Evolutionary conservation across 30 jellyfish, hydroid and myxozoan species (phyloP).

Genomic region (Phacellophora camtschatica): DNA sequence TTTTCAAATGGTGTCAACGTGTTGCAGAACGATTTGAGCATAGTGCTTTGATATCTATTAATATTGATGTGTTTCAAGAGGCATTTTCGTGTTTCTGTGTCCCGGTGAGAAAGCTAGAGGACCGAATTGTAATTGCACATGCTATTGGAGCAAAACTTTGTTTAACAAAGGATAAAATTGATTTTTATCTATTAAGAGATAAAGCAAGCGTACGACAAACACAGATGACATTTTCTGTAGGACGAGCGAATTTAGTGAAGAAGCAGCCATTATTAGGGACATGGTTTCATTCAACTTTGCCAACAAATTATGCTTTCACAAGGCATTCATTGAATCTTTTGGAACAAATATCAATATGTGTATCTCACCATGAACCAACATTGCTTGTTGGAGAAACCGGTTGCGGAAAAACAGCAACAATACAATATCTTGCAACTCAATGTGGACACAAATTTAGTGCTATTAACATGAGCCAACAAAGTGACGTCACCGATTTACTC

Average conservation of each 20-base stretch:
- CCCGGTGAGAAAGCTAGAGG: conserved; percentile 48
- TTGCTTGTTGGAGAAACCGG: conserved; percentile 98
- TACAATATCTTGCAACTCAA: conserved; percentile 87
- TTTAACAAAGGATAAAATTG: conserved; percentile 65
- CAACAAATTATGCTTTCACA: conserved; percentile 64
- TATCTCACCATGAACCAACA: conserved; percentile 80
- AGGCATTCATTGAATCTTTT: conserved; percentile 74
- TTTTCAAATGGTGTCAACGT: conserved; percentile 84
- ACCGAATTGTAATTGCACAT: conserved; percentile 48
- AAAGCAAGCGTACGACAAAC: conserved; percentile 67
- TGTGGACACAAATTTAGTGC: conserved; percentile 86
- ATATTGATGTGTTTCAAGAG: conserved; percentile 64
- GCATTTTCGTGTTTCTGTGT: conserved; percentile 88
- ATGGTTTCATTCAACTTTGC: neutral
- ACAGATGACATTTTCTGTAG: conserved; percentile 52
- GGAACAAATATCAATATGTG: conserved; percentile 82
- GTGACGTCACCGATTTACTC: conserved; percentile 90
- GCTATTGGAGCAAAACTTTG: conserved; percentile 89
- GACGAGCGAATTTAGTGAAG: conserved; percentile 55
- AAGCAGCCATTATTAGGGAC: neutral
- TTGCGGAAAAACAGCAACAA: conserved; percentile 96
- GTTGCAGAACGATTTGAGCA: conserved; percentile 18
- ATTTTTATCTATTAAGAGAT: conserved; percentile 46
- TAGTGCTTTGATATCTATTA: conserved; percentile 25
- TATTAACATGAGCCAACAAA: conserved; percentile 94